Percentiles rank a stretch among this genome's conserved stretches.
Conservation (phyloP, 1,140 invertebrate species). For the Proales similis region DNA sequence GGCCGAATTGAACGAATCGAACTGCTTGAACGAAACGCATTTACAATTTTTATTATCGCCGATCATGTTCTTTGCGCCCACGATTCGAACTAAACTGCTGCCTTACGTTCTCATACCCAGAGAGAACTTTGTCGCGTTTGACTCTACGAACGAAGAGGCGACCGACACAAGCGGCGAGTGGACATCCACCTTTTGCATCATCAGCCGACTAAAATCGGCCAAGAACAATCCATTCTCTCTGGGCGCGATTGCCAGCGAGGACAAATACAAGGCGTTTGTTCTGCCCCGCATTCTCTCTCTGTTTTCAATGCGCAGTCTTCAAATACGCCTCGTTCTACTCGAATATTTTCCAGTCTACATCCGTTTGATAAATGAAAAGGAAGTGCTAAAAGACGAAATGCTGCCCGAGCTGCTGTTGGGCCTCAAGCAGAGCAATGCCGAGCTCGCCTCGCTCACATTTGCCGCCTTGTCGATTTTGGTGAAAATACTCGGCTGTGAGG, state of each 20-base stretch:
- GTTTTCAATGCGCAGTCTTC: constrained; percentile 6
- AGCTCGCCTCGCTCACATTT: constrained; percentile 19
- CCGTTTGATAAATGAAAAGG: constrained; percentile 10
- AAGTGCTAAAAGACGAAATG: constrained; percentile 28
- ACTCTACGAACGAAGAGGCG: too few relatives aligned
- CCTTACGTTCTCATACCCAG: constrained; percentile 6
- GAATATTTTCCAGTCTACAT: constrained; percentile 35
- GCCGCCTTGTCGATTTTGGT: constrained; percentile 16
- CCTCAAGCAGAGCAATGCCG: constrained; percentile 21
- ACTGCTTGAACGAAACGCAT: constrained; percentile 5
- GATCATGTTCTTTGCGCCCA: constrained; percentile 22
- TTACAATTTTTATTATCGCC: constrained; percentile 26
- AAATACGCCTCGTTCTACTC: constrained; percentile 23
- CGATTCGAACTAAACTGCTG: not conserved
- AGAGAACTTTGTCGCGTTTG: too few relatives aligned
- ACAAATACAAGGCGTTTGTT: constrained; percentile 35
- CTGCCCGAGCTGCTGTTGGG: constrained; percentile 21
- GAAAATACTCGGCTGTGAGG: constrained; percentile 9
- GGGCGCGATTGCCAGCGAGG: too few relatives aligned
- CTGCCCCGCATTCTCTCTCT: constrained; percentile 15
- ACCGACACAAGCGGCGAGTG: too few relatives aligned
- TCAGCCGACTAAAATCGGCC: too few relatives aligned
- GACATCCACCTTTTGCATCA: too few relatives aligned
- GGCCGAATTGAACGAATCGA: constrained; percentile 12
- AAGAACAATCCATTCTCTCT: too few relatives aligned